Evolutionary conservation across 2,888 invertebrate species (phyloP), one percentile per base, ranked within the genome.

Genomic region (Eupithecia tripunctaria): DNA sequence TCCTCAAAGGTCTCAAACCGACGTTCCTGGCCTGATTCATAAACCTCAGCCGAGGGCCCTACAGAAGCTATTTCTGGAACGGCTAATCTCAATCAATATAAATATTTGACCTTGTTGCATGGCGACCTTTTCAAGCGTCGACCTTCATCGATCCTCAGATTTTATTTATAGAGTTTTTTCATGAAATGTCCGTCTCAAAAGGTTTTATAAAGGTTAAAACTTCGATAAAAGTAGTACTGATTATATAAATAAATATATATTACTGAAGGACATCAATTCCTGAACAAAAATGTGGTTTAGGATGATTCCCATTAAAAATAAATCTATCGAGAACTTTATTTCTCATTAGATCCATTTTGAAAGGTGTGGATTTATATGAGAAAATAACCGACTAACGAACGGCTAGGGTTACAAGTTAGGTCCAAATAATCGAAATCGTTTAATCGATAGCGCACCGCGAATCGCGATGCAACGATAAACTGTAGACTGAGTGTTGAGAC

Each of bases 141-240:
- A 64, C 72, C 70, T 75, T 75, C 71, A 56, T 64, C 74, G 72
- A 70, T 43, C 71, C 36, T 25, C 29, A 38, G 15, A 66, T 70
- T 71, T 72, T 75, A 75, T 75, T 75, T 70, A 75, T 72, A 72
- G 69, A 21, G 47, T 25, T 72, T 71, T 70, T 72, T 64, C 70
- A 72, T 69, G 68, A 71, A 71, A 71, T 66, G 62, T 69, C 67
- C 64, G 25, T 65, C 67, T 64, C 60, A 51, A 59, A 71, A 64
- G 64, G 36, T 25, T 41, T 21, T 66, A 63, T 15, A 72, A 71
- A 74, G 74, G 71, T 32, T 63, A 32, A 56, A 51, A 51, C n/a
- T 51, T 1, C 21, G 21, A 21, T 51, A 1, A 21, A 51, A 51
- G 18, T 43, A 6, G n/a, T n/a, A 43, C 43, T 5, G 15, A 43